phyloP scores from a whole-genome alignment of 2,113 vertebrate species.

The Osmerus mordax region DNA sequence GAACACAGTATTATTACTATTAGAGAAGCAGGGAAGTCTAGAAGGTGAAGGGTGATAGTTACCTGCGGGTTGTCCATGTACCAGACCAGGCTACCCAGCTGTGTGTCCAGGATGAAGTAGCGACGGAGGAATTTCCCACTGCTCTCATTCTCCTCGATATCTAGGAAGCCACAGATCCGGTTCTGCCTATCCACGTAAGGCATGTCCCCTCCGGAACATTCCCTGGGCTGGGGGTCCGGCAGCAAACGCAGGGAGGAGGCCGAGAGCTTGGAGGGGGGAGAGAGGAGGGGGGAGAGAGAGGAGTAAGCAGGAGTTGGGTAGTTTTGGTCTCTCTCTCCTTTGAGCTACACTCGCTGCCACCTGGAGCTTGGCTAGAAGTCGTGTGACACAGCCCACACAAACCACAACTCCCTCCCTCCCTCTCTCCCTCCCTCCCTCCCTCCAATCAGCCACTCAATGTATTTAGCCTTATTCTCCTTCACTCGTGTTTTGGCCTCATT shows the following conservation, averaged over 20 bases:
- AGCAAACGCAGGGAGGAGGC: background rate
- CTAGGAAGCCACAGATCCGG: constrained; percentile 97
- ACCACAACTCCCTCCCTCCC: too few relatives aligned
- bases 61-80: constrained; percentile 99
- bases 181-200: constrained; percentile 99
- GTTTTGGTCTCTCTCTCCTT: too few relatives aligned
- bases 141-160: constrained; percentile 96
- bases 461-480: too few relatives aligned
- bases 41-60: constrained; percentile 27
- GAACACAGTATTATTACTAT: too few relatives aligned
- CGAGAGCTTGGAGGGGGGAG: background rate
- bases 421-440: too few relatives aligned
- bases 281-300: constrained; percentile 6
- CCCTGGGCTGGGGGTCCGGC: constrained; percentile 74
- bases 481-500: too few relatives aligned
- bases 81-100: constrained; percentile 91
- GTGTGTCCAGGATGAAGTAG: constrained; percentile 95
- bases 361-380: too few relatives aligned
- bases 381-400: too few relatives aligned
- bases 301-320: too few relatives aligned
- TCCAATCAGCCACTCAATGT: too few relatives aligned
- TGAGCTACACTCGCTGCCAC: too few relatives aligned
- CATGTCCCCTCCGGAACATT: constrained; percentile 90
- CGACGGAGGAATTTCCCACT: constrained; percentile 95
- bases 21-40: too few relatives aligned